Evolutionary conservation across 1,140 invertebrate species (phyloP), one percentile per base, ranked within the genome.

Genomic region (Caenorhabditis briggsae): DNA sequence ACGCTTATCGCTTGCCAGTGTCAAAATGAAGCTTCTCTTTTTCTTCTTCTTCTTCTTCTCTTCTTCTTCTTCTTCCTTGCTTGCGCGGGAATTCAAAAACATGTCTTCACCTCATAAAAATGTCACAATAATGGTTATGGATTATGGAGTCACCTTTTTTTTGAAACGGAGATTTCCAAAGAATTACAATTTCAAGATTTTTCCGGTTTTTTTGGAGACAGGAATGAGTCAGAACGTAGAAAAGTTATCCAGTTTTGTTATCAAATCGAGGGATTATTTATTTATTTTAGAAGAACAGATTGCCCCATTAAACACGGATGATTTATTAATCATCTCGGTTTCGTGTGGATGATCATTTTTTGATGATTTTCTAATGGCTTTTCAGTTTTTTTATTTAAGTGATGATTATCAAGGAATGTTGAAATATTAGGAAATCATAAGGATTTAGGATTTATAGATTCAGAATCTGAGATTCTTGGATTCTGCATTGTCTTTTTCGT

Each of bases 91-190:
- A 46, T 70, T 70, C 65, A 70, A 48, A 41, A 46, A 46, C 16
- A 43, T 25, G 50, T 53, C 65, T 11, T 25, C 7, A n/a, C 56
- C n/a, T n/a, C 65, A 70, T 70, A 70, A 70, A 70, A 41, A 70
- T 18, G 65, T 70, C 65, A 70, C 43, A 70, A 70, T 70, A 70
- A 70, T 70, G 33, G 65, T 43, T 46, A 65, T 65, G 61, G 61
- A 65, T 65, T 65, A 65, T 70, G 23, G 65, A 70, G 65, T 70
- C 43, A 46, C 46, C 43, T n/a, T 46, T 43, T 70, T 46, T 11
- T 46, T 43, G 41, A 70, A 25, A 70, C 20, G 33, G 18, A n/a
- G 43, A 70, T 14, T 18, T 6, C 23, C 23, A 14, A 70, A 70
- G 65, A 46, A 41, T 16, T 16, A 6, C 3, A 20, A 46, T 41